Conservation (phyloP, 1,140 invertebrate genomes). For the Mya arenaria region DNA sequence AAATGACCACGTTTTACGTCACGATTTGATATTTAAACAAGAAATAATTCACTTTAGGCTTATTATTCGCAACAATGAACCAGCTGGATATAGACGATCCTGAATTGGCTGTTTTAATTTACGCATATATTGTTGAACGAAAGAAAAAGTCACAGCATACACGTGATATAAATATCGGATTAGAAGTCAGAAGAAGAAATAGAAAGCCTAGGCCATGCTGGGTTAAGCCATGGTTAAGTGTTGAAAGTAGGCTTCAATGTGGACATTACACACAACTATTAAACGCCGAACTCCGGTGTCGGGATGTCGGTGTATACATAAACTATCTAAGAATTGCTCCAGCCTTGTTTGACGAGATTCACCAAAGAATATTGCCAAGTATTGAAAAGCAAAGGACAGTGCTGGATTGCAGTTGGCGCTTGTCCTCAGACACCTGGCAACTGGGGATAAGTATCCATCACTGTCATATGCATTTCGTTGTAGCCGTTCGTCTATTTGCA, state of each 20-base stretch:
- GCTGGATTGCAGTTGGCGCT: slow-evolving; percentile 35
- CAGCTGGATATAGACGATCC: not conserved
- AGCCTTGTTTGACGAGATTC: slow-evolving; percentile 6
- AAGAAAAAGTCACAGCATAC: not conserved
- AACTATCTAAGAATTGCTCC: slow-evolving; percentile 26
- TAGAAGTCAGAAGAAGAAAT: slow-evolving; percentile 4
- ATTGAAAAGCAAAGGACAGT: slow-evolving; percentile 4
- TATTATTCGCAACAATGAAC: not conserved
- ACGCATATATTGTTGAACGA: not conserved
- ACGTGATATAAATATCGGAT: not conserved
- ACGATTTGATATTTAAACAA: slow-evolving; percentile 18
- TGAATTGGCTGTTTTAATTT: not conserved
- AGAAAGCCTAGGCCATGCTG: slow-evolving; percentile 11
- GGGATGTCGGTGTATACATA: not conserved
- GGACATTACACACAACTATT: not conserved
- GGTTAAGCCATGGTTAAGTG: slow-evolving; percentile 13
- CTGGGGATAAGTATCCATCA: slow-evolving; percentile 14
- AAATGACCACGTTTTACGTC: no score
- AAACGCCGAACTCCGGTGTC: not conserved
- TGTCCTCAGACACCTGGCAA: slow-evolving; percentile 41
- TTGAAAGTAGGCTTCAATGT: not conserved
- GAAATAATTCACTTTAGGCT: not conserved
- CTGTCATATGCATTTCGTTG: slow-evolving; percentile 32
- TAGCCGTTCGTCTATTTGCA: not conserved
- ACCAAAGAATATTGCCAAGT: not conserved